Base-by-base conservation (phyloP, 2,113 vertebrate genomes). In the Todiramphus saurophagus region DNA sequence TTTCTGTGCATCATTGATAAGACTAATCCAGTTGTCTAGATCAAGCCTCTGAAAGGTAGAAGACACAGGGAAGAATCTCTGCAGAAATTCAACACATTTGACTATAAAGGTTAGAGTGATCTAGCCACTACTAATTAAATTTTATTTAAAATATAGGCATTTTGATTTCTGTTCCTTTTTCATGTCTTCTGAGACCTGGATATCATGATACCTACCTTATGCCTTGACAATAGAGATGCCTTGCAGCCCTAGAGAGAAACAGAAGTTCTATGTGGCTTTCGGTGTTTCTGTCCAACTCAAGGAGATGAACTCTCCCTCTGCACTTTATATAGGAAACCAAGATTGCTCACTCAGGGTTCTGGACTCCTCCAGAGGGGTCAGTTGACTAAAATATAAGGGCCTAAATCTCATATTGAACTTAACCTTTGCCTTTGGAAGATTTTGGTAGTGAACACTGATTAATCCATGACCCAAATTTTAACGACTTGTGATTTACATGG, bases 301-400 rank as follows among this genome's bases (percentile, higher is more conserved):
- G 20, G 13, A 73, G 35, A 17, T 2, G 11, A 76, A 68, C 7
- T 67, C 5, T 48, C 7, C 16, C 17, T 60, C 39, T 83, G 6
- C 4, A 58, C 3, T 60, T 76, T 59, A 5, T 7, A 27, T 30
- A 25, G 10, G 48, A 89, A 91, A 73, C 3, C 6, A 86, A n/a
- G 12, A 67, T 6, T 74, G 25, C 18, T 58, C 16, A 50, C 7
- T 55, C n/a, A 33, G 20, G 14, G 7, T 44, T 74, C 62, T n/a
- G 43, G 5, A 46, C 18, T 55, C 10, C 19, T 25, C 46, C 1
- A 5, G 16, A 66, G n/a, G 4, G 9, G 5, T 1, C 11, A 74
- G 37, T 24, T 89, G 10, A 17, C 63, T 35, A 35, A 93, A 87
- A 53, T 33, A 68, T 18, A 84, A 46, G 2, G 4, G 11, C 24